Conservation (phyloP, 2,113 vertebrate species). For the Manacus vitellinus region DNA sequence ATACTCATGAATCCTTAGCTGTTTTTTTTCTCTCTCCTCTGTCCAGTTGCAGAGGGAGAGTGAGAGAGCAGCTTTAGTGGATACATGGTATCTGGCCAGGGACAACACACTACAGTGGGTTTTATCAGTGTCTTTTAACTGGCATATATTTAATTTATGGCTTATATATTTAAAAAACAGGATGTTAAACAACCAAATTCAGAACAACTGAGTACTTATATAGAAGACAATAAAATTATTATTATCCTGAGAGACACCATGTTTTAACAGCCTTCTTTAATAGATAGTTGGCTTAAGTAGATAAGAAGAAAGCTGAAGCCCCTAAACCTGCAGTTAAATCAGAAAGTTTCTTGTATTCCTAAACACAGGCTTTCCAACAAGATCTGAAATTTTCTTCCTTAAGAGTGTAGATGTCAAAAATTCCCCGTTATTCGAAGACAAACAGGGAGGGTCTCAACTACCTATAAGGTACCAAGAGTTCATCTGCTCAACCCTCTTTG, state of each 20-base stretch:
- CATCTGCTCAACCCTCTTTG: neutral
- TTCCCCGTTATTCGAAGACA: rapidly evolving
- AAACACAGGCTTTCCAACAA: neutral
- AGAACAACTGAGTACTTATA: neutral
- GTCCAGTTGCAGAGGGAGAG: too few species aligned
- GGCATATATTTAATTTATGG: neutral
- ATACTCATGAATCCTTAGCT: too few species aligned
- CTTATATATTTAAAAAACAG: neutral
- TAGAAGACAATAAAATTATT: neutral
- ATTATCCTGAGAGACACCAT: neutral
- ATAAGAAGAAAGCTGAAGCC: neutral
- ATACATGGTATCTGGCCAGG: too few species aligned
- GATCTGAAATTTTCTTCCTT: neutral
- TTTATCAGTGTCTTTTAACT: neutral
- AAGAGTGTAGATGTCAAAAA: neutral
- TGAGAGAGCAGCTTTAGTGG: too few species aligned
- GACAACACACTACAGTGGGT: too few species aligned
- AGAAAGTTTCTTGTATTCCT: neutral
- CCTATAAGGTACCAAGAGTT: neutral
- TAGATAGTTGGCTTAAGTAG: neutral
- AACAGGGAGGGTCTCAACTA: neutral
- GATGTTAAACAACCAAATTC: neutral
- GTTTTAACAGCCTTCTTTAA: neutral
- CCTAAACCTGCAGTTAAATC: neutral
- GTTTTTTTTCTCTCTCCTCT: too few species aligned